Base-by-base conservation (phyloP, 2,888 invertebrate genomes). In the Acronicta leporina region DNA sequence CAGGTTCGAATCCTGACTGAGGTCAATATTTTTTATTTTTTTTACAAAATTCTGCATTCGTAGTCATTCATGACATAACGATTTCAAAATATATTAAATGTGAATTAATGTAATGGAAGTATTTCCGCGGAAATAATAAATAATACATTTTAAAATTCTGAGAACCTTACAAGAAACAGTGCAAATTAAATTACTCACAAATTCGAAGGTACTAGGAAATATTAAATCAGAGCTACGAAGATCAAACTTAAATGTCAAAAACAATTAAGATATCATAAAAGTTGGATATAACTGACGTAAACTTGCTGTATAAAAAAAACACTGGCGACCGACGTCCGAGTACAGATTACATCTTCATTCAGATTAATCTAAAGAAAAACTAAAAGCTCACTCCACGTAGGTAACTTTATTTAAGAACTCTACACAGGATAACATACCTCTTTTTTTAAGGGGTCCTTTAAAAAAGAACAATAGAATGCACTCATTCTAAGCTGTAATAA, bases 381-480 rank as follows among this genome's bases (percentile, higher is more conserved):
- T 13, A 13, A 13, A 35, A 13, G 2, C 35, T 35, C 11, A 25
- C 4, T 25, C 5, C 5, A 25, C 2, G 5, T 27, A 27, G 0
- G 7, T 27, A 27, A 5, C 11, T 38, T n/a, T n/a, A n/a, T n/a
- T n/a, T n/a, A 2, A 46, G 11, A 4, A 33, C 2, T 11, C 11
- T 16, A n/a, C 25, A 27, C 6, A 20, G 13, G 9, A n/a, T n/a
- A n/a, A 8, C 16, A 38, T n/a, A 35, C 11, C 11, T 38, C 3
- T 13, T 3, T 2, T 41, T 59, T 58, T 49, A 30, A 5, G 60
- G 10, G 25, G 27, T 46, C 16, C n/a, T 15, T 35, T 41, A 35
- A 35, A 62, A 51, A 57, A 63, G 51, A 63, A 71, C 79, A 75
- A 75, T 63, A 57, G 54, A 33, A 6, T 38, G 27, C 42, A 50